Conservation (phyloP, 2,113 vertebrate genomes). For the Calypte anna region DNA sequence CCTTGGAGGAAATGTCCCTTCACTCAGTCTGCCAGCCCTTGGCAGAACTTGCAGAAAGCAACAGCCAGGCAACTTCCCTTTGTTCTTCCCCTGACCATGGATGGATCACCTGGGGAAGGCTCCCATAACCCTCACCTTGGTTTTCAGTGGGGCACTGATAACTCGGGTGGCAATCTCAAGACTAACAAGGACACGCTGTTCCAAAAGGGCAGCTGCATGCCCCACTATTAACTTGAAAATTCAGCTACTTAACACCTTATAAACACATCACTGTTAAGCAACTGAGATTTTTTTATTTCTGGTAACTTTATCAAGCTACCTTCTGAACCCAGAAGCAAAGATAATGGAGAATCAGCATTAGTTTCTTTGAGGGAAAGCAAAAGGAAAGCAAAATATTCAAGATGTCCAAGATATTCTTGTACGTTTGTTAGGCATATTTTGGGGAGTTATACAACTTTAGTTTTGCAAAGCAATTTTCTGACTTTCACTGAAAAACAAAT, state of each 20-base stretch:
- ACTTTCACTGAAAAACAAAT: slow-evolving; percentile 67
- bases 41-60: neutral
- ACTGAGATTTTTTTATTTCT: neutral
- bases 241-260: neutral
- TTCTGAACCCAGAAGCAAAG: neutral
- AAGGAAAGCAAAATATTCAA: neutral
- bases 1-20: neutral
- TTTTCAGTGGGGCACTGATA: neutral
- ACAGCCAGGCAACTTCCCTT: neutral
- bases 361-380: neutral
- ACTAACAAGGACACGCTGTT: neutral
- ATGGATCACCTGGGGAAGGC: neutral
- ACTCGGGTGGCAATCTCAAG: neutral
- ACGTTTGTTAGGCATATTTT: slow-evolving; percentile 36
- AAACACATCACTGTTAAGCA: neutral
- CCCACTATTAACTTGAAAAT: neutral
- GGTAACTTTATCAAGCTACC: neutral
- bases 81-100: neutral
- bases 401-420: neutral
- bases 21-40: neutral
- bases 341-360: neutral
- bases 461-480: slow-evolving; percentile 68
- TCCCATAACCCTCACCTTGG: neutral
- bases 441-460: slow-evolving; percentile 32
- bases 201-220: neutral